Percentiles rank a stretch among this genome's conserved stretches.
Evolutionary conservation across 1,140 invertebrate genomes (phyloP).

Genomic region (Palaemon carinicauda): DNA sequence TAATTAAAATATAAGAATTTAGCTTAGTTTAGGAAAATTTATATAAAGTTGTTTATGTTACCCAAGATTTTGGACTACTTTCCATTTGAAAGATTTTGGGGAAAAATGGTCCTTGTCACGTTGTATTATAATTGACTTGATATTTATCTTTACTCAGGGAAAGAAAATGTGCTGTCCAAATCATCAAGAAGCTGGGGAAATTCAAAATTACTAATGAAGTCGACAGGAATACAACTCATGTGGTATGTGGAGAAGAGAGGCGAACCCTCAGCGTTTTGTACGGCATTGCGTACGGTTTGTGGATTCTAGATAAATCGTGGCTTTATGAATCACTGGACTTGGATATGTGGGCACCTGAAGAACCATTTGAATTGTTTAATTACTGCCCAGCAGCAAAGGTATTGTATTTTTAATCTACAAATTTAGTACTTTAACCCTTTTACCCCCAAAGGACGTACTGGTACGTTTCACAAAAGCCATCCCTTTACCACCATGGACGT

Average conservation of each 20-base stretch:
- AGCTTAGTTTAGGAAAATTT: too few species aligned
- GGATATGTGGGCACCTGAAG: conserved; percentile 43
- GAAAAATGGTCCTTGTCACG: not conserved
- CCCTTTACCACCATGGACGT: too few species aligned
- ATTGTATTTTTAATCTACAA: not conserved
- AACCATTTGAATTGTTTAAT: conserved; percentile 27
- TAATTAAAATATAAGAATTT: too few species aligned
- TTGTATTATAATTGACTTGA: not conserved
- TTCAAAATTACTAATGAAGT: not conserved
- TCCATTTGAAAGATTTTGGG: too few species aligned
- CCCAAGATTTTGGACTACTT: too few species aligned
- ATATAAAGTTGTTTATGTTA: too few species aligned
- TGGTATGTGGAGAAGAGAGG: conserved; percentile 42
- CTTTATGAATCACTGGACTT: conserved; percentile 31
- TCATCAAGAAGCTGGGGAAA: conserved; percentile 29
- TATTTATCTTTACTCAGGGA: conserved; percentile 29
- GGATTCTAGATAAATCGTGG: conserved; percentile 33
- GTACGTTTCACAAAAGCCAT: too few species aligned
- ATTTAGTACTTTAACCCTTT: not conserved
- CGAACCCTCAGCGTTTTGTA: conserved; percentile 34
- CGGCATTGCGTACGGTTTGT: conserved; percentile 33
- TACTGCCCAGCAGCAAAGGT: conserved; percentile 38
- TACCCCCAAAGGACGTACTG: too few species aligned
- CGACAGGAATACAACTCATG: conserved; percentile 22
- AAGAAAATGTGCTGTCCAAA: not conserved